Base-by-base conservation (phyloP, 1,140 invertebrate species). In the Musca domestica region DNA sequence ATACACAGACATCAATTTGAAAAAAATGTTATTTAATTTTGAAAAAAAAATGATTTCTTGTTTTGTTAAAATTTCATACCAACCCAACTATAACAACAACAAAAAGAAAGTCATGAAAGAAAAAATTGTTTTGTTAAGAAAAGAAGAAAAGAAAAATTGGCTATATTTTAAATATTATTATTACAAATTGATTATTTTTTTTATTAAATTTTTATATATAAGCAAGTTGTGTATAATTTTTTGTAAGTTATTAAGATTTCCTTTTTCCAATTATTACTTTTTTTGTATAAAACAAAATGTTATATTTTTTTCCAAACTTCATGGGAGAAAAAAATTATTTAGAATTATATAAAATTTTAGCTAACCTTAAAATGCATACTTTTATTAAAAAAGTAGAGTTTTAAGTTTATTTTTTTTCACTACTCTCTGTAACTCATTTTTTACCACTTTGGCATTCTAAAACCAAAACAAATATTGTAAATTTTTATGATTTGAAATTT, bases 331-430 rank as follows among this genome's bases (percentile, higher is more conserved):
- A 66, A 23, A 52, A 14, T 23, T 48, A 41, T 49, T 48, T 30
- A 49, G 47, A 9, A 34, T 34, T 34, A 27, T n/a, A 34, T 30
- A 10, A 4, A 34, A 63, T 12, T 20, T 34, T 14, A 46, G 48
- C n/a, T n/a, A 48, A 34, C 70, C 71, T 65, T 70, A 70, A 78
- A 78, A 69, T 7, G 3, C 64, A 78, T 77, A 78, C 75, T 78
- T 78, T 48, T 27, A 63, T 48, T 34, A 58, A 54, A 67, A 63
- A 63, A 61, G 75, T 76, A 77, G 54, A 74, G 66, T 77, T 77
- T 74, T 70, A 69, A 58, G 23, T 27, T 30, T 41, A 2, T 10
- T 7, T 41, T 41, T 10, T 41, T 41, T 30, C 27, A 30, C 27
- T 30, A 4, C 27, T 30, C 27, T 30, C 27, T 9, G 3, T 4